A percentile compares a stretch with the other conserved stretches of the same genome.
Conservation (phyloP, 2,797 vertebrate species). For the Sebastes steindachneri region DNA sequence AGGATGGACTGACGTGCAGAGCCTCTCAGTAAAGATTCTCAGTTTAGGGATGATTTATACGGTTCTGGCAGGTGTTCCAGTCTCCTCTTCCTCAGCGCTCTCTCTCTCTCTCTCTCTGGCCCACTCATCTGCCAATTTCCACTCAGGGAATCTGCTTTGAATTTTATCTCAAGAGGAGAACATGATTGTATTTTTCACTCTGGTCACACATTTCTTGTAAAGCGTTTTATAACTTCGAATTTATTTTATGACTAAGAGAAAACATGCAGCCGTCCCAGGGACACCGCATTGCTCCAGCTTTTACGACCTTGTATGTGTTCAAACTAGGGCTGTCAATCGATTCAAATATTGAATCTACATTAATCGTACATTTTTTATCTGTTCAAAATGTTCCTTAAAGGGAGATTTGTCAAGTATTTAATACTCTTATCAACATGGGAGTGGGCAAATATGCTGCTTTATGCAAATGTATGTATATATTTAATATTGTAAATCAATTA, state of each 20-base stretch:
- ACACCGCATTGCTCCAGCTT: background rate
- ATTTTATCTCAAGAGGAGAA: slow-evolving; percentile 17
- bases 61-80: slow-evolving; percentile 24
- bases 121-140: slow-evolving; percentile 29
- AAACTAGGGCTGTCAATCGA: background rate
- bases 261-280: background rate
- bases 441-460: too few relatives aligned
- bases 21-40: background rate
- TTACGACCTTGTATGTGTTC: background rate
- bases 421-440: too few relatives aligned
- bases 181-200: slow-evolving; percentile 3
- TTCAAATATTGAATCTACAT: too few relatives aligned
- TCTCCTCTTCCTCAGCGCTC: background rate
- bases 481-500: too few relatives aligned
- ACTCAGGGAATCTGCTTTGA: slow-evolving; percentile 30
- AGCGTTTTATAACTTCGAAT: slow-evolving; percentile 21
- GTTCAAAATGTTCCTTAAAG: too few relatives aligned
- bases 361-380: too few relatives aligned
- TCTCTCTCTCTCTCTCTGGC: too few relatives aligned
- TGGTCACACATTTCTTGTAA: background rate
- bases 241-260: background rate
- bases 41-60: slow-evolving; percentile 4
- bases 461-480: too few relatives aligned
- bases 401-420: too few relatives aligned
- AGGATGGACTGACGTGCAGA: slow-evolving; percentile 1